Conservation (phyloP, 2,888 invertebrate genomes). For the Chalcosyrphus nemorum region DNA sequence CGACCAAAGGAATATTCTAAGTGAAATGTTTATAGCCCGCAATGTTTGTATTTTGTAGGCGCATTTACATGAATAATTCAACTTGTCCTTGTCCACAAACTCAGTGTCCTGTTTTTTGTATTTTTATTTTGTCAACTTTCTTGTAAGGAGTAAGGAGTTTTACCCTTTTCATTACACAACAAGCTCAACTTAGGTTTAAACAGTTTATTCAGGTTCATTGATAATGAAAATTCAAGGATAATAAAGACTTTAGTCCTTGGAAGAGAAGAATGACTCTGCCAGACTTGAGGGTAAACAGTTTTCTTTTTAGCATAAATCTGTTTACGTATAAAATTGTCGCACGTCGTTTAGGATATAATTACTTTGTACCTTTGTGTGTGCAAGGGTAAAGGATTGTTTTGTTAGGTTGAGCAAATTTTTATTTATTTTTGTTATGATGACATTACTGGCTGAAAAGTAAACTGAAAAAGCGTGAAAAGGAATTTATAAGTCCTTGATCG, state of each 20-base stretch:
- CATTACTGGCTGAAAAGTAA: no score
- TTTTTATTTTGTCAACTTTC: not conserved
- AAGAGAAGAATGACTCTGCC: no score
- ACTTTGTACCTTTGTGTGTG: no score
- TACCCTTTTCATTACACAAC: conserved; percentile 19
- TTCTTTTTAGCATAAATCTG: no score
- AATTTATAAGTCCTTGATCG: no score
- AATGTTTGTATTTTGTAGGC: conserved; percentile 19
- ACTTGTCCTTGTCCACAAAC: not conserved
- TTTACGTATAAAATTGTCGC: no score
- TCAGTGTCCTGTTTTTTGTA: conserved; percentile 15
- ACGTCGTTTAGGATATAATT: no score
- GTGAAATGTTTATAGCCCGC: conserved; percentile 25
- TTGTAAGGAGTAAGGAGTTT: not conserved
- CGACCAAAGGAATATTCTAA: not conserved
- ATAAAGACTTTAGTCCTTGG: not conserved
- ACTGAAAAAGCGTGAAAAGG: no score
- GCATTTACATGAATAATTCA: conserved; percentile 50
- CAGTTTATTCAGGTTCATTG: not conserved
- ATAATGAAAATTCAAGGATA: not conserved
- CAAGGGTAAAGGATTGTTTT: no score
- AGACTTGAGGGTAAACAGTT: no score
- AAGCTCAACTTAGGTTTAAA: not conserved
- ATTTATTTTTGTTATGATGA: no score
- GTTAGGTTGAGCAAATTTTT: no score